Evolutionary conservation across 2,888 invertebrate species (phyloP), one percentile per base, ranked within the genome.

Genomic region (Bhutanitis thaidina): DNA sequence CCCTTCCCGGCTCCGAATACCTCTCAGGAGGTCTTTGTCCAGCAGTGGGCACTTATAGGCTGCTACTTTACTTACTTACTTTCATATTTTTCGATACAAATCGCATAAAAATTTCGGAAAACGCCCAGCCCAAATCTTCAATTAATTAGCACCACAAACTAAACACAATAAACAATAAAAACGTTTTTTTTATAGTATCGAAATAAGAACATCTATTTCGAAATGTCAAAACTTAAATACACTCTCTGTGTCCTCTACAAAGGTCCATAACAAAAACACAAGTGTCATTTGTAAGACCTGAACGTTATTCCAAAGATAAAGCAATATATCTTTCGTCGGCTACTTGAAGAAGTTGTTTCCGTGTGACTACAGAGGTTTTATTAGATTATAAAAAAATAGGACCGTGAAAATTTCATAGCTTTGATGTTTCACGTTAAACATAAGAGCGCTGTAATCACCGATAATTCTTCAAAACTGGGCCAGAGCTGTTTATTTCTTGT

Each of bases 401-500:
- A 20, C 10, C 39, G 20, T 25, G 51, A 40, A 32, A 73, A 63
- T 54, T 41, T 54, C 54, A 51, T 53, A 54, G 60, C 76, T 80
- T 79, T 79, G 77, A 80, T 77, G 74, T 77, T 66, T 64, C 60
- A 58, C 50, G 52, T 53, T 54, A 53, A 55, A 62, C 59, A 54
- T 49, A 60, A 56, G 59, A 59, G 58, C 65, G 55, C 60, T 57
- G 71, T 71, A 74, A 72, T 71, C 62, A 57, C 66, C 64, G 66
- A 74, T 71, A 73, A 71, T 64, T 74, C 74, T 70, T 68, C 59
- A 62, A 66, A 81, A 74, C 67, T 78, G 61, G 80, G 78, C 63
- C 79, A 72, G 58, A 67, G 70, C 63, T 67, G 72, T 77, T 74
- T 76, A 70, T 79, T 76, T 71, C 66, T 67, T 72, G 58, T 67